Base-by-base conservation (phyloP, 2,888 invertebrate species). In the Sesia bembeciformis region DNA sequence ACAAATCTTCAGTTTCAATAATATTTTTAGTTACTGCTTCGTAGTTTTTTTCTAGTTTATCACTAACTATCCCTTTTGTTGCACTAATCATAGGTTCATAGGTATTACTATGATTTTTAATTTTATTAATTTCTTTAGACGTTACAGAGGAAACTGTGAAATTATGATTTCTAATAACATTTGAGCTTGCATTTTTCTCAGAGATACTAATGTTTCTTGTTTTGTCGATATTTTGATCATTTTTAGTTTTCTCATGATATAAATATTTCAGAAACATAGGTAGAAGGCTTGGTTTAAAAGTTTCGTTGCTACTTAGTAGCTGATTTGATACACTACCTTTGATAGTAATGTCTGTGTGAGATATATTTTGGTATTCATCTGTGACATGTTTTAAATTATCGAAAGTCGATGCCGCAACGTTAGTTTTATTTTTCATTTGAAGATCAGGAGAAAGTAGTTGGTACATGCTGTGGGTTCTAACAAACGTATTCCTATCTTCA, bases 251-350 rank as follows among this genome's bases (percentile, higher is more conserved):
- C 53, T 68, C 70, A 38, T 70, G 68, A 63, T 78, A 80, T 49
- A 84, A 62, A 58, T 68, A 78, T 58, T 84, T 67, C 55, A 83
- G 59, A 68, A 83, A 79, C 58, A 73, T 66, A 4, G 83, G 78
- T 38, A 84, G 57, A 5, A 78, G 58, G 53, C 67, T 67, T 23
- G 65, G 58, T 52, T 62, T 64, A 39, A 65, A 62, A 0, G 58
- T 56, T 51, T 62, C 61, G 54, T 63, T 64, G 46, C 43, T 23
- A 23, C 23, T 23, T 23, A 23, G 1, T 23, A 23, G 23, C 23
- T 1, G 23, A 23, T 23, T 23, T 23, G 23, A 23, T 23, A 23
- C 23, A 23, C 23, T 23, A 23, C 23, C 2, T 23, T 23, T 23
- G 23, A 23, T 23, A 23, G 23, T 23, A 23, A 23, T 23, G 23